Evolutionary conservation across 2,888 invertebrate species (phyloP), one percentile per base, ranked within the genome.

Genomic region (Tetranychus piercei): DNA sequence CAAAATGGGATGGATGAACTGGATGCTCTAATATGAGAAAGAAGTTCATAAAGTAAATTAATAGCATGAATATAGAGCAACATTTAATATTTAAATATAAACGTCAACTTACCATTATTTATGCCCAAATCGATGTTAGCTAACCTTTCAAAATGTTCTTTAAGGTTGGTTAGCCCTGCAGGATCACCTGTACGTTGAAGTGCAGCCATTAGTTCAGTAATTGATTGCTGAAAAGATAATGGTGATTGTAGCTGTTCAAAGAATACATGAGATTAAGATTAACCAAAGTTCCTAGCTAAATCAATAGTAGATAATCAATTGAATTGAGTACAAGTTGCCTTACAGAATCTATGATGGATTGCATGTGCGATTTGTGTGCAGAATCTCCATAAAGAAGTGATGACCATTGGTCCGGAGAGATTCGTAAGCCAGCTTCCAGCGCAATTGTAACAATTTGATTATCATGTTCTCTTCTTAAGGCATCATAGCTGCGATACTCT

Each of bases 361-460:
- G 97, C 96, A 99, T 99, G 82, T 97, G 94, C 9, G 94, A 92
- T 81, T 96, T 96, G 81, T 96, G 96, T 6, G 88, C 88, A 0
- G 91, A 89, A 82, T 99, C 97, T 0, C 97, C 97, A 81, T 97
- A 99, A 0, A 99, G 84, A 72, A 99, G 83, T 0, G 95, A 91
- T 2, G 94, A 94, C 97, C 97, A 99, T 82, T 97, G 96, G 82
- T 99, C 97, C 0, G 97, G 96, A 0, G 95, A 94, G 77, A 99
- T 97, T 76, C 96, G 85, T 43, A 99, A 85, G 0, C 97, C 97
- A 1, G 96, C 94, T 83, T 99, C 97, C 0, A 93, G 91, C 0
- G 97, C 97, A 77, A 99, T 97, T 84, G 95, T 94, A 6, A 99
- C 96, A 79, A 99, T 95, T 83, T 99, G 97, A 15, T 95, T 91